Conservation (phyloP, 2,113 vertebrate genomes). For the Calonectris borealis region DNA sequence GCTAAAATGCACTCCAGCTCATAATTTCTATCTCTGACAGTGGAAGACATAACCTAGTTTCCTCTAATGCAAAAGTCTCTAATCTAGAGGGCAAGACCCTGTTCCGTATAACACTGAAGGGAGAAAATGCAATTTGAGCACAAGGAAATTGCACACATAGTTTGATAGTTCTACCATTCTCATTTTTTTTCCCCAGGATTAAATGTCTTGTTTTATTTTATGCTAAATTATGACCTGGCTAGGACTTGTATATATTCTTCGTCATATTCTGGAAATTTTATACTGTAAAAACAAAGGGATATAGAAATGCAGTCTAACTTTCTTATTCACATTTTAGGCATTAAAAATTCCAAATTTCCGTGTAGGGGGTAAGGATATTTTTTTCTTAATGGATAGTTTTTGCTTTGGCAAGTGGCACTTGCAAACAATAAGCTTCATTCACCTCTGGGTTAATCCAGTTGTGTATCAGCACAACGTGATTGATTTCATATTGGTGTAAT, state of each 20-base stretch:
- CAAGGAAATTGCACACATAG: slow-evolving; percentile 79
- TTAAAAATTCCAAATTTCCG: slow-evolving; percentile 53
- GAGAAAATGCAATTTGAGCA: slow-evolving; percentile 83
- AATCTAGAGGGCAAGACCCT: slow-evolving; percentile 84
- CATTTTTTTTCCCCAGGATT: slow-evolving; percentile 72
- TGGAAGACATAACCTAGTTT: slow-evolving; percentile 84
- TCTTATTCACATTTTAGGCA: slow-evolving; percentile 47
- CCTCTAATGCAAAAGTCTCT: slow-evolving; percentile 84
- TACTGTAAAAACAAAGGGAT: slow-evolving; percentile 58
- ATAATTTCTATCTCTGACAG: slow-evolving; percentile 80
- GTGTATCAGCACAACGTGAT: neutral
- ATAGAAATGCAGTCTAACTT: slow-evolving; percentile 14
- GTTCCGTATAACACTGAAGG: slow-evolving; percentile 74
- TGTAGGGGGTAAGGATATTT: slow-evolving; percentile 1
- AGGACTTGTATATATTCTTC: slow-evolving; percentile 67
- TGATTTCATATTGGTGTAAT: slow-evolving; percentile 46
- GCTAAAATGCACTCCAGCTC: slow-evolving; percentile 76
- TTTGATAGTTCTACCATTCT: slow-evolving; percentile 76
- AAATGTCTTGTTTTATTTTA: slow-evolving; percentile 82
- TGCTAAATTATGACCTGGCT: slow-evolving; percentile 77
- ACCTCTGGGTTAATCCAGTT: slow-evolving; percentile 44
- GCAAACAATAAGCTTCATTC: slow-evolving; percentile 37
- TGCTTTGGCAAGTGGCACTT: slow-evolving; percentile 62
- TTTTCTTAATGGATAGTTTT: slow-evolving; percentile 47
- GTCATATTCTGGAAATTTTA: slow-evolving; percentile 59